These are phyloP conservation scores for Panagrolaimus sp. DNA, from an alignment of 1,140 invertebrate species.

Conservation along the genomic window DNA sequence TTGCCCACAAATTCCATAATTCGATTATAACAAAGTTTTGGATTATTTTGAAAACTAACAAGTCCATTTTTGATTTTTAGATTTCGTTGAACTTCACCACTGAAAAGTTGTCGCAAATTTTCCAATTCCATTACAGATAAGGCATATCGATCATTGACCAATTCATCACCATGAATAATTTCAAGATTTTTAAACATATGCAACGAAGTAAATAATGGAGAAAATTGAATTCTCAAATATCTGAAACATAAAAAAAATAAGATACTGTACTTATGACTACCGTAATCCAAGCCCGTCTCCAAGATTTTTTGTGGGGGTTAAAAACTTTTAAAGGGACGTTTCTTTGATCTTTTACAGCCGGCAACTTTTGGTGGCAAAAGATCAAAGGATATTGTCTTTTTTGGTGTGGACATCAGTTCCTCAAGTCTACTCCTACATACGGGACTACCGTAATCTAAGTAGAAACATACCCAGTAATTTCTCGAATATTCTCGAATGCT, in stretches of 20 bases:
- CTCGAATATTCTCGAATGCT: slow-evolving; percentile 72
- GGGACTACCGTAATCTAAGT: background rate
- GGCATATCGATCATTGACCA: slow-evolving; percentile 65
- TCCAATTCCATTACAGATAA: slow-evolving; percentile 79
- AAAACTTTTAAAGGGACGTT: no score
- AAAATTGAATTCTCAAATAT: slow-evolving; percentile 74
- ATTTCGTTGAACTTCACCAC: slow-evolving; percentile 22
- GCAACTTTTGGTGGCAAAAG: no score
- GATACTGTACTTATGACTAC: background rate
- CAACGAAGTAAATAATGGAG: slow-evolving; percentile 74
- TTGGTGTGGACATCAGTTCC: no score
- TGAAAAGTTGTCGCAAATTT: slow-evolving; percentile 82
- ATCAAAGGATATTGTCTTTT: no score
- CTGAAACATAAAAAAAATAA: slow-evolving; percentile 28
- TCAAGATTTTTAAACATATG: slow-evolving; percentile 77
- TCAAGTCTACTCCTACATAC: no score
- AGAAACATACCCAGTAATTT: slow-evolving; percentile 67
- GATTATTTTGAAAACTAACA: slow-evolving; percentile 86
- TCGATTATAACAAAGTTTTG: slow-evolving; percentile 77
- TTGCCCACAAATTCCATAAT: slow-evolving; percentile 68
- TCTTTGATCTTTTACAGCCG: no score
- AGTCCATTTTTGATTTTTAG: slow-evolving; percentile 66
- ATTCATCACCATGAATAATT: slow-evolving; percentile 40
- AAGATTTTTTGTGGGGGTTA: no score
- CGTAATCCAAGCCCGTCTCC: no score